A percentile compares a stretch with the other conserved stretches of the same genome.
These are phyloP conservation scores for Parelbella ahira DNA, from an alignment of 2,888 invertebrate genomes.

Conservation along the genomic window DNA sequence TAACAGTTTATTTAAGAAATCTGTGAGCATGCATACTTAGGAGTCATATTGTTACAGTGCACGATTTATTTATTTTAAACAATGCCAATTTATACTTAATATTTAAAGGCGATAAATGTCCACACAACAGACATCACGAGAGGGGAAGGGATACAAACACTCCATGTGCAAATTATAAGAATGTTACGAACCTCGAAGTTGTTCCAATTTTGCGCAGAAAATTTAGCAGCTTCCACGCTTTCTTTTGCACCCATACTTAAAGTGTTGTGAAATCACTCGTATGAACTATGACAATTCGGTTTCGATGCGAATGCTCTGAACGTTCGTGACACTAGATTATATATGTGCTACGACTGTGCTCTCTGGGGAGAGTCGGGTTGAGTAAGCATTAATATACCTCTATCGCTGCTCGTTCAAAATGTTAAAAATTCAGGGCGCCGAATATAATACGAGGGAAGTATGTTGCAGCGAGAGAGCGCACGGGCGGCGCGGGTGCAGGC, in stretches of 20 bases:
- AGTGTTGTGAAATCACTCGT: conserved; percentile 73
- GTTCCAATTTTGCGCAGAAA: conserved; percentile 90
- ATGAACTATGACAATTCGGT: conserved; percentile 70
- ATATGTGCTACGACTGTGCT: conserved; percentile 68
- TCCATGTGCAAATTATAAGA: conserved; percentile 77
- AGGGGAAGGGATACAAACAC: conserved; percentile 72
- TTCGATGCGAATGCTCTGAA: conserved; percentile 72
- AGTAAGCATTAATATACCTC: conserved; percentile 75
- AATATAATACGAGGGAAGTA: conserved; percentile 72
- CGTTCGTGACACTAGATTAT: conserved; percentile 65
- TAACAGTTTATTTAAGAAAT: conserved; percentile 22
- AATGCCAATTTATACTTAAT: conserved; percentile 39
- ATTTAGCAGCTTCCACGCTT: conserved; percentile 90
- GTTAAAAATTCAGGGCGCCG: conserved; percentile 74
- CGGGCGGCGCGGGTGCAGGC: conserved; percentile 52
- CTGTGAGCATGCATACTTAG: conserved; percentile 56
- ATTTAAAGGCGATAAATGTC: conserved; percentile 33
- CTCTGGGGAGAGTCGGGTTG: conserved; percentile 60
- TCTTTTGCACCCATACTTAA: conserved; percentile 89
- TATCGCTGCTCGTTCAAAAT: conserved; percentile 64
- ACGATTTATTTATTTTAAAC: conserved; percentile 46
- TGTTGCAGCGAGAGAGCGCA: conserved; percentile 58
- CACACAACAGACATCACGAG: conserved; percentile 64
- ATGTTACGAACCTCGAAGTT: conserved; percentile 87
- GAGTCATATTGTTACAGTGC: conserved; percentile 58